These are phyloP conservation scores for Phataginus tetradactyla DNA, from an alignment of 2,797 vertebrate genomes.

Conservation along the genomic window DNA sequence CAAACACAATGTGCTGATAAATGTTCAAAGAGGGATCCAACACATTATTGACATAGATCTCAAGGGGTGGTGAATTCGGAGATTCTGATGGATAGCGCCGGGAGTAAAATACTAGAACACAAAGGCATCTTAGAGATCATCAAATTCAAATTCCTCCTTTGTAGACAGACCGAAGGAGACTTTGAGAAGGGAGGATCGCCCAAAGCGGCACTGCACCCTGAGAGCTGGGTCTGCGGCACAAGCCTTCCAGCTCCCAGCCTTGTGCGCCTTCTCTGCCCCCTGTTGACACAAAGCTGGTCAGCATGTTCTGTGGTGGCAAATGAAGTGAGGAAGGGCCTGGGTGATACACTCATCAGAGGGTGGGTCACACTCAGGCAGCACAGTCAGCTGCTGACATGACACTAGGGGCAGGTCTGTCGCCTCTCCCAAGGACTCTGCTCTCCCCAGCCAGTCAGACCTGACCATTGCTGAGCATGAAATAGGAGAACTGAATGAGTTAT, in stretches of 20 bases:
- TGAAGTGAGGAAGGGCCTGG: not conserved
- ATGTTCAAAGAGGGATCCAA: not conserved
- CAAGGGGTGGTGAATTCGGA: not conserved
- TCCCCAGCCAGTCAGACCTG: not conserved
- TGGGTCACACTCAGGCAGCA: not conserved
- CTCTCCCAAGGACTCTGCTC: not conserved
- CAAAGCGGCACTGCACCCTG: not conserved
- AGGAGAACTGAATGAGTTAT: not conserved
- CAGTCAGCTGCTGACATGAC: not conserved
- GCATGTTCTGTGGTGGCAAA: not conserved
- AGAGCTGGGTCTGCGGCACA: not conserved
- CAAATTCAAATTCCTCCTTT: not conserved
- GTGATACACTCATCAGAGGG: not conserved
- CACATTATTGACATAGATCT: slow-evolving; percentile 6
- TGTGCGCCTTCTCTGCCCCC: not conserved
- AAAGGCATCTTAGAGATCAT: not conserved
- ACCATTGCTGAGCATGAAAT: not conserved
- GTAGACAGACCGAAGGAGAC: not conserved
- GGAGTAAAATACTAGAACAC: not conserved
- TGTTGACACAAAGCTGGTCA: not conserved
- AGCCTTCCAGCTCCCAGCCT: not conserved
- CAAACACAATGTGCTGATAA: not conserved
- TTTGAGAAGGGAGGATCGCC: not conserved
- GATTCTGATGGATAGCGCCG: not conserved
- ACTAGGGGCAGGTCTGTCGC: not conserved